Conservation (phyloP, 2,888 invertebrate species). For the Sarcophaga variegata region DNA sequence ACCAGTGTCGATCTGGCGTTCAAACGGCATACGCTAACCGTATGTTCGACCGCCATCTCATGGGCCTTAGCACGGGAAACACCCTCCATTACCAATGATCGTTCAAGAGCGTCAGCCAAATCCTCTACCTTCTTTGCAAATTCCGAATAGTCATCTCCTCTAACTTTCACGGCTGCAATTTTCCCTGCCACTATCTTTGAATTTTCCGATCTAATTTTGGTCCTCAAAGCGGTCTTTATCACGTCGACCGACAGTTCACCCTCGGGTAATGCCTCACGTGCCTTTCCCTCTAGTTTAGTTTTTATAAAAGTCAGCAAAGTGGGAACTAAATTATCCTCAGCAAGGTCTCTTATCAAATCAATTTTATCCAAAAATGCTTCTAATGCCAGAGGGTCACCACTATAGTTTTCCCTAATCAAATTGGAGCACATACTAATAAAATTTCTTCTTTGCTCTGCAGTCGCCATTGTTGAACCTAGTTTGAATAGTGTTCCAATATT, state of each 20-base stretch:
- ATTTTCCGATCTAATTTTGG: constrained; percentile 28
- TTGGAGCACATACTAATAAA: constrained; percentile 29
- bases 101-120: constrained; percentile 26
- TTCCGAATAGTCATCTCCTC: constrained; percentile 24
- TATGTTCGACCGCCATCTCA: constrained; percentile 43
- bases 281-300: constrained; percentile 22
- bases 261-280: constrained; percentile 36
- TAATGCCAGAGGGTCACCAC: not conserved
- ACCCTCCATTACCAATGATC: constrained; percentile 23
- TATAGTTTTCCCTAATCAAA: too few species aligned
- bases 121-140: constrained; percentile 22
- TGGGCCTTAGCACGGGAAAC: constrained; percentile 24
- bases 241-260: constrained; percentile 9
- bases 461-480: not conserved
- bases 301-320: too few species aligned
- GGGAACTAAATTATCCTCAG: not conserved
- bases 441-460: constrained; percentile 4
- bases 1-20: constrained; percentile 27
- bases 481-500: not conserved
- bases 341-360: not conserved
- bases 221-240: constrained; percentile 32
- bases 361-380: constrained; percentile 13
- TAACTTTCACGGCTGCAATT: constrained; percentile 39
- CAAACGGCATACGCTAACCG: constrained; percentile 26
- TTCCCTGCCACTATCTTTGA: constrained; percentile 28